Evolutionary conservation across 2,113 vertebrate genomes (phyloP), one percentile per base, ranked within the genome.

Genomic region (Tyto alba): DNA sequence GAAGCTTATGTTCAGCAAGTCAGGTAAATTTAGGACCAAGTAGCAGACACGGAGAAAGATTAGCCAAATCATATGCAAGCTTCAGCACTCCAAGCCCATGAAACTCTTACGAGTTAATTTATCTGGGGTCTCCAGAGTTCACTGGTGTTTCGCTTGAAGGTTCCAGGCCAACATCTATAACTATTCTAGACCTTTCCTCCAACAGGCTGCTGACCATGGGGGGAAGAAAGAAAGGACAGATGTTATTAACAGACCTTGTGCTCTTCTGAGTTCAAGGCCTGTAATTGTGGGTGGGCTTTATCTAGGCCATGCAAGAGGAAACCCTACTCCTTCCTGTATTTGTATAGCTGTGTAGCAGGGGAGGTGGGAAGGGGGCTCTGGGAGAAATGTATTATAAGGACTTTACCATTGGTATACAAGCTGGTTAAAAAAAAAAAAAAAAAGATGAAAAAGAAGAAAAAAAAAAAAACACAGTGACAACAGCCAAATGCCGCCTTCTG

Each of bases 181-280:
- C 62, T 32, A 10, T 10, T 75, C n/a, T 10, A 78, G 73, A 38
- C 5, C n/a, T 43, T 84, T 50, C 41, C 36, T 90, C 59, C 79
- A 84, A 47, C 32, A 41, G 16, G 32, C 74, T 88, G 56, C 29
- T 66, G 67, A 34, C 15, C 16, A 3, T 1, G 21, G 59, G 29
- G 29, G 16, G 47, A 50, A 77, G 52, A 68, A 40, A 64, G 45
- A 32, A 81, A 48, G 60, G n/a, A 20, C 1, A 40, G 45, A 57
- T 62, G 50, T 4, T n/a, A 34, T n/a, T 2, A 85, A 50, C 56
- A 79, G 81, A 38, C 43, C 85, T 48, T 64, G 40, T 62, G 69
- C 69, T 64, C 71, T 32, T 56, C 47, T 5, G 55, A 93, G 45
- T 56, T 91, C 93, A 66, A 84, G 89, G 89, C 12, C 74, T 12